A percentile compares a stretch with the other conserved stretches of the same genome.
phyloP scores from a whole-genome alignment of 1,140 invertebrate genomes.

The Pentalonia nigronervosa region DNA sequence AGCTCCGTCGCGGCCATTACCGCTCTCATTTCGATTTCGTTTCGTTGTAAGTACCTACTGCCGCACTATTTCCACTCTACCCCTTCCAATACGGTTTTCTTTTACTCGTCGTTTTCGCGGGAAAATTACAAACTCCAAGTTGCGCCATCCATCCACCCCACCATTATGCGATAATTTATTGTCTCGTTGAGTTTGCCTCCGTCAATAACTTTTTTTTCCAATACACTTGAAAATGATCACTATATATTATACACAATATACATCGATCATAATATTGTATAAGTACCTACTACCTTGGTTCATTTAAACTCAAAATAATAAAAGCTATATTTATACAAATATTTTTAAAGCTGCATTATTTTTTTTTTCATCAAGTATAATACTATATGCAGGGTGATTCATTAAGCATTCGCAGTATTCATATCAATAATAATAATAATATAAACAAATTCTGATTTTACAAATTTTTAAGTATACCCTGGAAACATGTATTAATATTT shows the following conservation, averaged over 20 bases:
- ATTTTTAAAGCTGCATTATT: neutral
- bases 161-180: neutral
- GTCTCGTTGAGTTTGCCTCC: neutral
- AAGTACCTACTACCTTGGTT: neutral
- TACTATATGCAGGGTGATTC: no score
- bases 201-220: neutral
- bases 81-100: neutral
- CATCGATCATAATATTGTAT: neutral
- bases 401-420: neutral
- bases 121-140: neutral
- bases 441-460: neutral
- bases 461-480: no score
- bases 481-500: neutral
- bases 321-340: neutral
- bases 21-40: neutral
- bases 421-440: neutral
- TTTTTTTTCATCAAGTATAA: neutral
- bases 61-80: neutral
- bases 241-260: neutral
- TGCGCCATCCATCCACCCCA: neutral
- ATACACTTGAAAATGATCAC: neutral
- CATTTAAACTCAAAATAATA: neutral
- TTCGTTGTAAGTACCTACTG: neutral
- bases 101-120: neutral
- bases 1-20: neutral